phyloP scores from a whole-genome alignment of 53 echinoderm and acorn worm genomes.

The Paracentrotus lividus region DNA sequence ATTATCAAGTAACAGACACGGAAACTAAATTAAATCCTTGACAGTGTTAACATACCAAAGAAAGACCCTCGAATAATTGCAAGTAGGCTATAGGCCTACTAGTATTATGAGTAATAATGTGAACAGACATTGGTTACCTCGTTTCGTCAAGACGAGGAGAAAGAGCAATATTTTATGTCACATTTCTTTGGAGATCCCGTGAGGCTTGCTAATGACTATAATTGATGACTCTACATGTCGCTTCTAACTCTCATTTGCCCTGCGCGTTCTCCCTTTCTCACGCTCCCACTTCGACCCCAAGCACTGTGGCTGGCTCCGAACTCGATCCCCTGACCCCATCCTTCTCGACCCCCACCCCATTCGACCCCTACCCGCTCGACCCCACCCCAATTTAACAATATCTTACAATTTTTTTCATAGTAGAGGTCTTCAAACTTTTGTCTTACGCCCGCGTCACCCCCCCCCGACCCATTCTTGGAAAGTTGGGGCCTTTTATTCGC shows the following conservation, averaged over 20 bases:
- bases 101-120: too few species aligned
- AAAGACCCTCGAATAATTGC: too few species aligned
- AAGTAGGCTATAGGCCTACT: too few species aligned
- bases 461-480: not conserved
- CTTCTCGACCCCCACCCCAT: not conserved
- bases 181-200: constrained; percentile 12
- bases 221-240: constrained; percentile 61
- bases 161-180: constrained; percentile 33
- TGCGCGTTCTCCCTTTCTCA: constrained; percentile 18
- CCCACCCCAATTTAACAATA: not conserved
- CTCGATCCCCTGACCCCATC: constrained; percentile 28
- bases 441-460: not conserved
- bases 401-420: too few species aligned
- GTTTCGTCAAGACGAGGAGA: constrained; percentile 1
- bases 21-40: too few species aligned
- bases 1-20: too few species aligned
- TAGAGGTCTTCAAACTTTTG: too few species aligned
- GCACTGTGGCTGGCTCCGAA: constrained; percentile 44
- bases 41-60: too few species aligned
- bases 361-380: not conserved
- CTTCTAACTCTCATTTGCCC: constrained; percentile 53
- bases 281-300: constrained; percentile 44
- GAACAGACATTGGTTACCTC: not conserved
- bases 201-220: constrained; percentile 56
- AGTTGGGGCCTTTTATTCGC: too few species aligned